A percentile compares a stretch with the other conserved stretches of the same genome.
Conservation (phyloP, 2,113 vertebrate genomes). For the Rhinolophus sinicus region DNA sequence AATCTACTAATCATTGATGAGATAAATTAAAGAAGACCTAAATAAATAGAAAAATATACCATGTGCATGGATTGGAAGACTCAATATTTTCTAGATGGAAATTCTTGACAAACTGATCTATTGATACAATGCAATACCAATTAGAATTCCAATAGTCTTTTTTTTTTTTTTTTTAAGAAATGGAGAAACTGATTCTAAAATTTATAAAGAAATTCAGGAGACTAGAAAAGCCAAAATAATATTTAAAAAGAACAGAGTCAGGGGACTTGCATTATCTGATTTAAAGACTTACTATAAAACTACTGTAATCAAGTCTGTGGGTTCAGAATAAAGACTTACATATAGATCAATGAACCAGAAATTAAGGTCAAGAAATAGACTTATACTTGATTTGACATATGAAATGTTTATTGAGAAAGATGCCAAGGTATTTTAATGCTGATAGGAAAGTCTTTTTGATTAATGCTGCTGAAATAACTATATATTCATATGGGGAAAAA, state of each 20-base stretch:
- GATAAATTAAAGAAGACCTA: not conserved
- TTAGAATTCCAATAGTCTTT: not conserved
- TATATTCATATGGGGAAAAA: not conserved
- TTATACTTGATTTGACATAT: not conserved
- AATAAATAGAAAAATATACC: not conserved
- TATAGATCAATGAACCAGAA: not conserved
- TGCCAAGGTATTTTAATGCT: not conserved
- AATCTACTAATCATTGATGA: not conserved
- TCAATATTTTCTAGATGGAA: not conserved
- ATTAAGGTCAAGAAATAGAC: not conserved
- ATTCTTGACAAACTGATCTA: not conserved
- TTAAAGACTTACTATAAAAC: not conserved
- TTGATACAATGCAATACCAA: not conserved
- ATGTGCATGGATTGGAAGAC: not conserved
- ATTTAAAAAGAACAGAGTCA: not conserved
- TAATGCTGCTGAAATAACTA: not conserved
- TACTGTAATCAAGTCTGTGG: not conserved
- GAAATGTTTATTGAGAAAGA: not conserved
- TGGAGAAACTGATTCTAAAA: not conserved
- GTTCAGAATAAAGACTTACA: not conserved
- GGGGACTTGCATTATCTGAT: not conserved
- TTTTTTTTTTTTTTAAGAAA: not conserved
- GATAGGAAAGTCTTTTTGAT: not conserved
- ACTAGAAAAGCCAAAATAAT: not conserved
- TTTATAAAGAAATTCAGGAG: not conserved